Percentiles rank a stretch among this genome's conserved stretches.
These are phyloP conservation scores for Diuraphis noxia DNA, from an alignment of 1,140 invertebrate genomes.

Conservation along the genomic window DNA sequence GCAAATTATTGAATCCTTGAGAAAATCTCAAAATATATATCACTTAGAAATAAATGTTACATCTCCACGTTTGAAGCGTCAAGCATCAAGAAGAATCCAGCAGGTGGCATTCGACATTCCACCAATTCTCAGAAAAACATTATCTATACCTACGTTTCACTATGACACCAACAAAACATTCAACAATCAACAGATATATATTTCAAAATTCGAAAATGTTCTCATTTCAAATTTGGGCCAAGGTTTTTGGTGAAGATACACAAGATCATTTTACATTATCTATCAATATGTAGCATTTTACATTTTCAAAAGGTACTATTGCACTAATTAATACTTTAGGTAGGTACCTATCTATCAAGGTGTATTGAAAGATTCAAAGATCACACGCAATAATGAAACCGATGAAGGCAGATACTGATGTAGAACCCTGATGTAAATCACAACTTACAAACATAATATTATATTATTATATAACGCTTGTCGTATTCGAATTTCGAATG, in stretches of 20 bases:
- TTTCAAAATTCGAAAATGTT: background rate
- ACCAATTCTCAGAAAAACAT: background rate
- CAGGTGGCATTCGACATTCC: background rate
- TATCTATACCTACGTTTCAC: background rate
- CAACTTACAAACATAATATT: background rate
- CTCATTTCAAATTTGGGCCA: background rate
- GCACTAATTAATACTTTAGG: background rate
- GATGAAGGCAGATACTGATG: no score
- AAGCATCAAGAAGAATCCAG: background rate
- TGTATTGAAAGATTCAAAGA: background rate
- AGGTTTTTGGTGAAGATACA: no score
- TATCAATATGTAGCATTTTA: background rate
- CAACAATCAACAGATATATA: background rate
- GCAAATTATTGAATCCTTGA: background rate
- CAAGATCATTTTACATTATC: background rate
- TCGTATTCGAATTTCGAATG: background rate
- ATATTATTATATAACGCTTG: background rate
- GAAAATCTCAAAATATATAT: background rate
- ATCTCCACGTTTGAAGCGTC: background rate
- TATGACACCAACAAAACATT: no score
- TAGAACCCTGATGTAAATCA: background rate
- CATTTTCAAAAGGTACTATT: background rate
- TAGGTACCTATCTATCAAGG: no score
- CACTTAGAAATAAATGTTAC: background rate
- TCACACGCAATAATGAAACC: background rate